phyloP scores from a whole-genome alignment of 2,797 vertebrate genomes.

The Lepilemur ruficaudatus region DNA sequence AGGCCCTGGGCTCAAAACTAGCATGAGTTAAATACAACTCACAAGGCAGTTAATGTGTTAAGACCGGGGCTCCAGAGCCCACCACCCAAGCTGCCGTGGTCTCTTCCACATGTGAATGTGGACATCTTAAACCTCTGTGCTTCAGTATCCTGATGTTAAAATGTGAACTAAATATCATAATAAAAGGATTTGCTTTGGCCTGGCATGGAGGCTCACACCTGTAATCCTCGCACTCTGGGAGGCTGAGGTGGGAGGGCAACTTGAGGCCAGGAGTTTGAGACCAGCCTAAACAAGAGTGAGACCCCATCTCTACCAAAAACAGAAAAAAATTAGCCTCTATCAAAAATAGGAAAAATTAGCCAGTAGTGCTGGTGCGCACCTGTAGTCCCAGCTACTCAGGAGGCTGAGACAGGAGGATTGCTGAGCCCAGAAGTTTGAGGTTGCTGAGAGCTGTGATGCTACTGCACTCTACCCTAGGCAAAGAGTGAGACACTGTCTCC shows the following conservation, averaged over 20 bases:
- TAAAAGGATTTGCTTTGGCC: neutral
- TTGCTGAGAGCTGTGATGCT: accelerated
- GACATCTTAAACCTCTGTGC: neutral
- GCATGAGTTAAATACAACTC: too few species aligned
- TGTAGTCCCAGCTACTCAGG: neutral
- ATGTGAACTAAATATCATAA: neutral
- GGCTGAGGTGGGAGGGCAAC: neutral
- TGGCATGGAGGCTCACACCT: too few species aligned
- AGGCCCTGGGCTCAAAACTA: too few species aligned
- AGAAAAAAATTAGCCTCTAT: neutral
- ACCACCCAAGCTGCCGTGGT: neutral
- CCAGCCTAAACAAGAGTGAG: neutral
- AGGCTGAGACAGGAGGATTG: neutral
- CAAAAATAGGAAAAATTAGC: neutral
- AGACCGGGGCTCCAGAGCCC: neutral
- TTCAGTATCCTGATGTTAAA: neutral
- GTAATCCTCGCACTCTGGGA: neutral
- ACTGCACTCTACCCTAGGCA: neutral
- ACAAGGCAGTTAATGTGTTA: too few species aligned
- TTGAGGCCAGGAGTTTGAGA: neutral
- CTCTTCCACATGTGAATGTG: neutral
- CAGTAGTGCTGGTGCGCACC: accelerated
- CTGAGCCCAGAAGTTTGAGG: neutral
- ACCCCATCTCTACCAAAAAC: neutral
- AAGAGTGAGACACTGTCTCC: neutral